Percentiles rank a stretch among this genome's conserved stretches.
These are phyloP conservation scores for Sebastes hopkinsi DNA, from an alignment of 2,797 vertebrate species.

Conservation along the genomic window DNA sequence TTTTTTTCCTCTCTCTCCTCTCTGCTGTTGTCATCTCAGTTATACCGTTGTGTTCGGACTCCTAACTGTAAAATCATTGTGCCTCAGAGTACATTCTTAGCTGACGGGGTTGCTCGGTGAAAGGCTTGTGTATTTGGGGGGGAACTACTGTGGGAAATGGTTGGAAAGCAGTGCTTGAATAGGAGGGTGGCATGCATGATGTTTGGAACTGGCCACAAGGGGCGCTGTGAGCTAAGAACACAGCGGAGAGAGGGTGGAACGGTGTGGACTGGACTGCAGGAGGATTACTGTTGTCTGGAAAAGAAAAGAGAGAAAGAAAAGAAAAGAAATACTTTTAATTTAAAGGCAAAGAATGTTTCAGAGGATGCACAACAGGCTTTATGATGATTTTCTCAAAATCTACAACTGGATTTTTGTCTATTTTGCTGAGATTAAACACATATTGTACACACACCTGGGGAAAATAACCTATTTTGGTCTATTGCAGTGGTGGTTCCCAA, in stretches of 20 bases:
- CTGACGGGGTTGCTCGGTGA: neutral
- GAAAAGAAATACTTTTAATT: neutral
- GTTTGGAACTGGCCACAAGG: conserved; percentile 41
- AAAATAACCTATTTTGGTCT: neutral
- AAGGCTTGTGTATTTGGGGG: neutral
- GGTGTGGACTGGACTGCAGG: conserved; percentile 5
- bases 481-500: too few species aligned
- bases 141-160: neutral
- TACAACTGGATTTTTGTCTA: neutral
- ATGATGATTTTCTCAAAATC: neutral
- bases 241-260: neutral
- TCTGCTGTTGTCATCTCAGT: conserved; percentile 9
- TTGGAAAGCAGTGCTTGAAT: neutral
- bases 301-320: neutral
- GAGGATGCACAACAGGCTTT: neutral
- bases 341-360: neutral
- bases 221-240: conserved; percentile 48
- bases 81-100: neutral
- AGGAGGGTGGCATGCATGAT: neutral
- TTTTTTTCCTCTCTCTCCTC: neutral
- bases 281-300: neutral
- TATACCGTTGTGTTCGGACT: conserved; percentile 10
- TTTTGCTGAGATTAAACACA: neutral
- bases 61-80: neutral
- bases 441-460: neutral